Percentiles rank a stretch among this genome's conserved stretches.
Evolutionary conservation across 2,888 invertebrate genomes (phyloP).

Genomic region (Epirrhoe tristata): DNA sequence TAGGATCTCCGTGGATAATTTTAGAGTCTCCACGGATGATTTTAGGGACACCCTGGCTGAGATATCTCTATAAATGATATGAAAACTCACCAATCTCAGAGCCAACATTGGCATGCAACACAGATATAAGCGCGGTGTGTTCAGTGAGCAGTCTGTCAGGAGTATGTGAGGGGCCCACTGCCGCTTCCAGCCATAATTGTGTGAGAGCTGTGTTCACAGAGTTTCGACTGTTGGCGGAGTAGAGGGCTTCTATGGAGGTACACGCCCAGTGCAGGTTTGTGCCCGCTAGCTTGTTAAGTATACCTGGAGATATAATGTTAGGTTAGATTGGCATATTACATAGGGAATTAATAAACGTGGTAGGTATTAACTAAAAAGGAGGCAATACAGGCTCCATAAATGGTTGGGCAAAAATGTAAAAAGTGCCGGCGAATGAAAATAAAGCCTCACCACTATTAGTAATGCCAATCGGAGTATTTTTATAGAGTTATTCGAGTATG

Average conservation of each 20-base stretch:
- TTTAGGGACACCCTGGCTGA: too few relatives aligned
- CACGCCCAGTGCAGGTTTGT: slow-evolving; percentile 94
- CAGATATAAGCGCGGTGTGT: slow-evolving; percentile 92
- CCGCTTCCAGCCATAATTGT: slow-evolving; percentile 88
- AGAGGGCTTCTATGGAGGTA: slow-evolving; percentile 91
- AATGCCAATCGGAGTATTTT: too few relatives aligned
- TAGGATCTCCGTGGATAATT: too few relatives aligned
- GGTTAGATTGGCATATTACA: too few relatives aligned
- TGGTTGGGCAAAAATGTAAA: too few relatives aligned
- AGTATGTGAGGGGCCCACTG: slow-evolving; percentile 86
- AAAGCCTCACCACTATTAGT: too few relatives aligned
- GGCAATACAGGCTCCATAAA: too few relatives aligned
- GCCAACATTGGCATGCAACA: slow-evolving; percentile 95
- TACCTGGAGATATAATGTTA: slow-evolving; percentile 71
- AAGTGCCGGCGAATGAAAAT: too few relatives aligned
- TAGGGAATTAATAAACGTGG: too few relatives aligned
- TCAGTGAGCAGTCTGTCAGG: slow-evolving; percentile 93
- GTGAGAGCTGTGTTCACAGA: slow-evolving; percentile 92
- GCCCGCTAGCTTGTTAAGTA: slow-evolving; percentile 94
- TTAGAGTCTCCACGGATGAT: too few relatives aligned
- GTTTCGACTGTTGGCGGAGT: slow-evolving; percentile 91
- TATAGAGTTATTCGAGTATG: too few relatives aligned
- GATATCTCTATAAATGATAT: background rate
- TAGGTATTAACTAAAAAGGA: too few relatives aligned
- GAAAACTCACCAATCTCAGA: slow-evolving; percentile 91